phyloP scores from a whole-genome alignment of 2,113 vertebrate genomes.

The Ahaetulla prasina region DNA sequence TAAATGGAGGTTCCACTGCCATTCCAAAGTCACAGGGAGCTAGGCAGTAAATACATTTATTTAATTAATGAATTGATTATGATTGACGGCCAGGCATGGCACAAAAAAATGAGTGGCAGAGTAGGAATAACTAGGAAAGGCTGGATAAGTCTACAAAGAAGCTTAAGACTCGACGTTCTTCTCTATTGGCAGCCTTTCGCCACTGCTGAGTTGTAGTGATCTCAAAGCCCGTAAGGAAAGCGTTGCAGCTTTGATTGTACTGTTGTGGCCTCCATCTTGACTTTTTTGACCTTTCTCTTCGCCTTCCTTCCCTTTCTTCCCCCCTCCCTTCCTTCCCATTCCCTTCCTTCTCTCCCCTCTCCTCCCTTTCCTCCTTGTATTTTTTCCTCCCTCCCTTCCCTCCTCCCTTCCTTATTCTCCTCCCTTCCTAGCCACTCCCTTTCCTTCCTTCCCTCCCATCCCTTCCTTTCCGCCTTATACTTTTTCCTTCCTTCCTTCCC shows the following conservation, averaged over 20 bases:
- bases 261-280: background rate
- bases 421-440: too few relatives aligned
- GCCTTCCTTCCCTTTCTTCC: too few relatives aligned
- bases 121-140: background rate
- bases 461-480: too few relatives aligned
- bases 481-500: too few relatives aligned
- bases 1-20: background rate
- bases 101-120: too few relatives aligned
- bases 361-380: too few relatives aligned
- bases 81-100: background rate
- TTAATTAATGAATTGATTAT: background rate
- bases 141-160: background rate
- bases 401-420: too few relatives aligned
- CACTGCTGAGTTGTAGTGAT: background rate
- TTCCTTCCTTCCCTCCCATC: fast-evolving
- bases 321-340: too few relatives aligned
- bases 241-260: background rate
- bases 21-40: background rate
- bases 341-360: too few relatives aligned
- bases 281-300: background rate
- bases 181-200: background rate
- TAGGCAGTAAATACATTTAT: background rate
- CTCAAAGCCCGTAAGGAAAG: background rate
- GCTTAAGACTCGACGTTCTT: background rate
- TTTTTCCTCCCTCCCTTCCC: too few relatives aligned